Percentiles rank a stretch among this genome's conserved stretches.
Conservation (phyloP, 1,140 invertebrate genomes). For the Ceratina japonica region DNA sequence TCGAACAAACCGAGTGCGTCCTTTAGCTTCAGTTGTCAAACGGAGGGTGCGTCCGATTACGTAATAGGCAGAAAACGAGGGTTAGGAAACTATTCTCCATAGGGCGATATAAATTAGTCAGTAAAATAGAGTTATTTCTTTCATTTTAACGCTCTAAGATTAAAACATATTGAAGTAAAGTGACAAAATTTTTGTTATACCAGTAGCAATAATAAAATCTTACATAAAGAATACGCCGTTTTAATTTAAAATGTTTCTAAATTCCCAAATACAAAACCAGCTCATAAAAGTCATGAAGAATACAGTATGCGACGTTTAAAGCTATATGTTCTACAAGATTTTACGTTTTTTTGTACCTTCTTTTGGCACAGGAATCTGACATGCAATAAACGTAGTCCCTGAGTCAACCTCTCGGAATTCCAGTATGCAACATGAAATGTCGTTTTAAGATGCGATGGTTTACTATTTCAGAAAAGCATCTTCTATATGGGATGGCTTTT, state of each 20-base stretch:
- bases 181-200: too few species aligned
- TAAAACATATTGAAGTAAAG: too few species aligned
- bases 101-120: not conserved
- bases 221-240: not conserved
- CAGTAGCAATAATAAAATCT: too few species aligned
- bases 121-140: not conserved
- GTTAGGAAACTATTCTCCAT: not conserved
- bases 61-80: not conserved
- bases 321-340: not conserved
- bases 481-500: not conserved
- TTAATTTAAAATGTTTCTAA: not conserved
- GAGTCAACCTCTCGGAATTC: not conserved
- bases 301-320: not conserved
- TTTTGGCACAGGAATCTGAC: slow-evolving; percentile 9
- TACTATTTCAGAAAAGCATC: slow-evolving; percentile 7
- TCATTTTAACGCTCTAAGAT: too few species aligned
- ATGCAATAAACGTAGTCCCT: slow-evolving; percentile 10
- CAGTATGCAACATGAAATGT: not conserved
- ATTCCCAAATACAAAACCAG: not conserved
- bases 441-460: not conserved
- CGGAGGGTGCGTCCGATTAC: not conserved
- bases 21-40: not conserved
- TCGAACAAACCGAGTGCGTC: not conserved
- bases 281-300: not conserved
- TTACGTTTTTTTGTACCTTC: slow-evolving; percentile 6